A percentile compares a stretch with the other conserved stretches of the same genome.
Evolutionary conservation across 2,113 vertebrate species (phyloP).

Genomic region (Euleptes europaea): DNA sequence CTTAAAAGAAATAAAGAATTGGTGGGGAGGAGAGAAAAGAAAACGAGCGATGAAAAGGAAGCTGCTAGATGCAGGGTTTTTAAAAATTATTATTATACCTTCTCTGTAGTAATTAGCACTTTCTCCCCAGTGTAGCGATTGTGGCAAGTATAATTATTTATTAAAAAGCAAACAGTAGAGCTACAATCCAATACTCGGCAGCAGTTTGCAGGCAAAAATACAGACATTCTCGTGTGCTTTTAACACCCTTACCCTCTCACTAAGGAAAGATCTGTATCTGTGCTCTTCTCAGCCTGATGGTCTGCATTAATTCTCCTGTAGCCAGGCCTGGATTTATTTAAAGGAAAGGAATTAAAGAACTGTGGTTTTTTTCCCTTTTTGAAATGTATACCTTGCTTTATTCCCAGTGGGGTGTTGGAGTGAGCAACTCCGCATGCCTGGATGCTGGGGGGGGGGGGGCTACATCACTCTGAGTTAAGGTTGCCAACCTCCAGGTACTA

Average conservation of each 20-base stretch:
- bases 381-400: too few relatives aligned
- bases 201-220: not conserved
- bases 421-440: too few relatives aligned
- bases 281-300: not conserved
- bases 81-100: slow-evolving; percentile 45
- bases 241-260: not conserved
- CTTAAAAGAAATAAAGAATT: slow-evolving; percentile 46
- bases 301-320: not conserved
- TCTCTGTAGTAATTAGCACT: slow-evolving; percentile 52
- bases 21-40: not conserved
- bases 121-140: slow-evolving; percentile 20
- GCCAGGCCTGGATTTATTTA: not conserved
- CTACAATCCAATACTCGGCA: not conserved
- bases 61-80: not conserved
- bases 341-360: not conserved
- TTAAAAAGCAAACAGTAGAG: slow-evolving; percentile 31
- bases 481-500: too few relatives aligned
- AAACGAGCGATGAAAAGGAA: slow-evolving; percentile 34
- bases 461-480: too few relatives aligned
- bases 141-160: slow-evolving; percentile 27
- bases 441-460: too few relatives aligned
- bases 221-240: not conserved
- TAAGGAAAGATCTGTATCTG: not conserved
- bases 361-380: too few relatives aligned
- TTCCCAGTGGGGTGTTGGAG: too few relatives aligned